phyloP scores from a whole-genome alignment of 2,888 invertebrate species.

The Entomobrya multifasciata region DNA sequence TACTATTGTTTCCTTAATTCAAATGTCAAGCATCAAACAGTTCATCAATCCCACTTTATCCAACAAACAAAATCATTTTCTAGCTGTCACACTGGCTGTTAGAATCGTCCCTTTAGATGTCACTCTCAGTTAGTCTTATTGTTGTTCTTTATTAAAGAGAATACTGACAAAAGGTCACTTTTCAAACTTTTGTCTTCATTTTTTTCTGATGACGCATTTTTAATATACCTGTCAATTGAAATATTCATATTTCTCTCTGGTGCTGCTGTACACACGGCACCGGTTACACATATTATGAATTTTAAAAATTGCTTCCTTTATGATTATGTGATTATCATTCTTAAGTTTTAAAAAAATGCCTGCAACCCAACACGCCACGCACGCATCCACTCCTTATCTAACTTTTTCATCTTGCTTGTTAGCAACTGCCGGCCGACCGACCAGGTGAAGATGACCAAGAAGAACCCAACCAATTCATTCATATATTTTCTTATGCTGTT shows the following conservation, averaged over 20 bases:
- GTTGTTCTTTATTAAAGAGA: background rate
- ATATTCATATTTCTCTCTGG: background rate
- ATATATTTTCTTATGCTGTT: background rate
- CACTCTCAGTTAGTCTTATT: constrained; percentile 3
- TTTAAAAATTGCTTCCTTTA: background rate
- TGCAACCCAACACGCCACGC: constrained; percentile 31
- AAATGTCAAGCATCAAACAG: background rate
- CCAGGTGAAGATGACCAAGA: no score
- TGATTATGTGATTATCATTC: constrained; percentile 11
- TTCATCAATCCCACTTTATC: constrained; percentile 5
- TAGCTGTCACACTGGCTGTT: background rate
- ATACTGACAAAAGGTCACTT: background rate
- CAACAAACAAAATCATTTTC: background rate
- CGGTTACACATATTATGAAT: no score
- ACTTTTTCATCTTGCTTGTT: constrained; percentile 31
- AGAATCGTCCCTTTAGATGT: background rate
- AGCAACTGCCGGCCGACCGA: background rate
- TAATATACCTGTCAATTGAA: background rate
- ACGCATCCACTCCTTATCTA: constrained; percentile 35
- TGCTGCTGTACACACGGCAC: no score
- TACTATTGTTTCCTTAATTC: background rate
- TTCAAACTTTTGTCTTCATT: background rate
- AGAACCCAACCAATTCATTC: constrained; percentile 28
- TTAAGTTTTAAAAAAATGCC: background rate
- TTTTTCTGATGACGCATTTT: background rate